Evolutionary conservation across 53 echinoderm and acorn worm genomes (phyloP).

Genomic region (Patiria pectinifera): DNA sequence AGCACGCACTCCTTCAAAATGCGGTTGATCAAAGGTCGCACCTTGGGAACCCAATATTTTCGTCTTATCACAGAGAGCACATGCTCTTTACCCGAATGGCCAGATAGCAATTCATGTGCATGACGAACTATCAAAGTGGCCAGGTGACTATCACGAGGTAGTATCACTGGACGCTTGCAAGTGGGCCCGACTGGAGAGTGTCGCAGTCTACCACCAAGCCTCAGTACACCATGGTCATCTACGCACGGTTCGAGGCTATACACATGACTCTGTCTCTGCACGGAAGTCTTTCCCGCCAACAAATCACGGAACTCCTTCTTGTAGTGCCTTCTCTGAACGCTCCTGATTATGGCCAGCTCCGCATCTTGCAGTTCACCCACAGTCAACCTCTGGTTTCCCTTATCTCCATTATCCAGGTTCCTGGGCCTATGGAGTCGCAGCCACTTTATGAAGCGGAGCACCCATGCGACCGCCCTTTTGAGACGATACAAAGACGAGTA

Average conservation of each 20-base stretch:
- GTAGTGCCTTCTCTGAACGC: conserved; percentile 42
- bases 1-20: conserved; percentile 38
- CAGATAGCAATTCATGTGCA: conserved; percentile 46
- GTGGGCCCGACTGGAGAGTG: conserved; percentile 26
- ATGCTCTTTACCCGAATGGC: conserved; percentile 58
- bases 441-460: conserved; percentile 16
- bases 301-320: conserved; percentile 21
- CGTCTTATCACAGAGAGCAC: conserved; percentile 51
- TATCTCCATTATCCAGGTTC: not conserved
- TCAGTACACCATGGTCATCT: conserved; percentile 34
- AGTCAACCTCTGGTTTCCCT: not conserved
- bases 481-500: conserved; percentile 29
- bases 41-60: conserved; percentile 49
- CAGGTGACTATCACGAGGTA: conserved; percentile 51
- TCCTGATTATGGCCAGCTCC: conserved; percentile 54
- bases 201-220: conserved; percentile 56
- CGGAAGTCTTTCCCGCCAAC: not conserved
- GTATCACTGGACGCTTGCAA: conserved; percentile 53
- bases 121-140: conserved; percentile 31
- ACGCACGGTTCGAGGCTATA: conserved; percentile 42
- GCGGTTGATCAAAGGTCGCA: conserved; percentile 32
- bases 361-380: conserved; percentile 56
- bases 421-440: conserved; percentile 4
- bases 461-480: conserved; percentile 42
- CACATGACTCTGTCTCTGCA: not conserved